A percentile compares a stretch with the other conserved stretches of the same genome.
These are phyloP conservation scores for Meiosimyza platycephala DNA, from an alignment of 2,888 invertebrate species.

Conservation along the genomic window DNA sequence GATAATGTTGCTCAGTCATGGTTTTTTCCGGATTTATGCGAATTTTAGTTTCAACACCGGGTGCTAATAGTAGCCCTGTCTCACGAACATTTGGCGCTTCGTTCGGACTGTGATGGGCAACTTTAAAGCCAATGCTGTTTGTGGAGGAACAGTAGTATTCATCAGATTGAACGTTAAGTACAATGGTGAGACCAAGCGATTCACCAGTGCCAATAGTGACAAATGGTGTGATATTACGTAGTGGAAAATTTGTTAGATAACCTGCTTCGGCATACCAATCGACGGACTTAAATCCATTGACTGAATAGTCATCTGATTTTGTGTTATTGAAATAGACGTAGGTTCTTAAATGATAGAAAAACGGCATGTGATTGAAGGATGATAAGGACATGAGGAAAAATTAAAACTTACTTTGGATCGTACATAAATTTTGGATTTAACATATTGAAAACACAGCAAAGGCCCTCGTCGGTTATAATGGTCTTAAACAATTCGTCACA, in stretches of 20 bases:
- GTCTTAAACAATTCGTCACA: slow-evolving; percentile 79
- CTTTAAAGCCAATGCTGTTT: slow-evolving; percentile 68
- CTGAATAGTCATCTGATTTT: too few species aligned
- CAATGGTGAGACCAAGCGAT: slow-evolving; percentile 76
- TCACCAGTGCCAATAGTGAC: slow-evolving; percentile 72
- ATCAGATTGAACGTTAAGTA: slow-evolving; percentile 76
- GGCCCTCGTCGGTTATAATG: slow-evolving; percentile 73
- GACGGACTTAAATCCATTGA: slow-evolving; percentile 52
- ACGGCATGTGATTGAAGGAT: background rate
- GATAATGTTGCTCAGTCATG: slow-evolving; percentile 52
- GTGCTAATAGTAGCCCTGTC: slow-evolving; percentile 56
- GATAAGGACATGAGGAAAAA: background rate
- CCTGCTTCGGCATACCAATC: slow-evolving; percentile 82
- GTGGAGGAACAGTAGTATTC: slow-evolving; percentile 86
- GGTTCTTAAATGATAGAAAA: background rate
- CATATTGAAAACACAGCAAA: slow-evolving; percentile 86
- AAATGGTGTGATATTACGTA: slow-evolving; percentile 71
- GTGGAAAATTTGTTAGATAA: slow-evolving; percentile 71
- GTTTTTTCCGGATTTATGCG: slow-evolving; percentile 58
- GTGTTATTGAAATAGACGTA: too few species aligned
- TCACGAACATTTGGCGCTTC: slow-evolving; percentile 60
- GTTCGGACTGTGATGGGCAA: slow-evolving; percentile 60
- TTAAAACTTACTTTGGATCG: background rate
- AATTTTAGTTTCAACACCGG: slow-evolving; percentile 58
- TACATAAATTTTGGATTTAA: slow-evolving; percentile 71